Conservation (phyloP, 2,797 vertebrate genomes). For the Alfaro cultratus region DNA sequence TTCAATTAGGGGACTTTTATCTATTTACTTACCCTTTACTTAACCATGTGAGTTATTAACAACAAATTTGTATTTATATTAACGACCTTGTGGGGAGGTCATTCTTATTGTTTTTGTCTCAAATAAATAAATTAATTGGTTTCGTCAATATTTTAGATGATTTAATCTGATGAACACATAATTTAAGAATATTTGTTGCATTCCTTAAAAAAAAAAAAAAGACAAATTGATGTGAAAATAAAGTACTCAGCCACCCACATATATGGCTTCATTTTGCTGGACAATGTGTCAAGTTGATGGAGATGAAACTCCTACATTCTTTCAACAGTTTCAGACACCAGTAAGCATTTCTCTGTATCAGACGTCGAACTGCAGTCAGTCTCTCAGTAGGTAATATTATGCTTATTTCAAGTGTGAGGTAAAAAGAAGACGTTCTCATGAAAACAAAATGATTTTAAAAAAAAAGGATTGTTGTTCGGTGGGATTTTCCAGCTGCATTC, state of each 20-base stretch:
- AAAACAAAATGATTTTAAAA: neutral
- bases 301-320: neutral
- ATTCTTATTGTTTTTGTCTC: neutral
- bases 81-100: neutral
- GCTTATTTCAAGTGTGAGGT: neutral
- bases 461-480: neutral
- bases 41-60: too few relatives aligned
- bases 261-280: neutral
- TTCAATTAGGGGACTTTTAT: neutral
- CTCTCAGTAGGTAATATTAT: neutral
- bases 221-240: neutral
- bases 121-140: neutral
- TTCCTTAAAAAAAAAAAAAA: neutral
- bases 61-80: neutral
- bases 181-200: neutral
- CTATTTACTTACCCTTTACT: too few relatives aligned
- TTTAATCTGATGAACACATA: neutral
- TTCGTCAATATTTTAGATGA: neutral
- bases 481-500: neutral
- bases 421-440: neutral
- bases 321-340: neutral
- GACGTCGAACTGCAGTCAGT: neutral
- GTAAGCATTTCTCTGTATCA: neutral
- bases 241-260: neutral
- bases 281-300: neutral